phyloP scores from a whole-genome alignment of 2,797 vertebrate genomes.

The Prionace glauca region DNA sequence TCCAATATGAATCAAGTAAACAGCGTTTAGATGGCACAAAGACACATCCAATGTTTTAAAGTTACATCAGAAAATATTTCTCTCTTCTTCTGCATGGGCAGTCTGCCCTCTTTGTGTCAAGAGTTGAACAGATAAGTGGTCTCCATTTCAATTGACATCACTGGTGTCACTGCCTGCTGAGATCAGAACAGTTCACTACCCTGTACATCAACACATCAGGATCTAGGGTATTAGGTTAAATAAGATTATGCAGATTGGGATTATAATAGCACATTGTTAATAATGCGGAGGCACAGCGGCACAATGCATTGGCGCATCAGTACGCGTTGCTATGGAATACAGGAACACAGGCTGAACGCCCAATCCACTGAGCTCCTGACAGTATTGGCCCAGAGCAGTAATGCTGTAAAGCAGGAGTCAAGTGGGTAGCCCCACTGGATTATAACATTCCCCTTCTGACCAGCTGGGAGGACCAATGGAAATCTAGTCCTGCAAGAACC shows the following conservation, averaged over 20 bases:
- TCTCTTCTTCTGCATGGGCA: not conserved
- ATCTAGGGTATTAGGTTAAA: not conserved
- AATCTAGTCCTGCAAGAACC: not conserved
- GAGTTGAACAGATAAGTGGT: not conserved
- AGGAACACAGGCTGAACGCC: not conserved
- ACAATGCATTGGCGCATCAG: not conserved
- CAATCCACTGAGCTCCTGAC: not conserved
- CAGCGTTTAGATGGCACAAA: not conserved
- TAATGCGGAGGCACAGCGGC: not conserved
- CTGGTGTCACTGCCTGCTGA: not conserved
- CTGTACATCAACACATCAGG: not conserved
- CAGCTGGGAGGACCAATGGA: not conserved
- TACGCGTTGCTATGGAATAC: not conserved
- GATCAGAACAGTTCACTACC: not conserved
- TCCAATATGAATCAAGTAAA: not conserved
- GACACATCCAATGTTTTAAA: not conserved
- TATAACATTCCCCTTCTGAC: no score
- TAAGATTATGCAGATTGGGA: not conserved
- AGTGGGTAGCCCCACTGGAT: not conserved
- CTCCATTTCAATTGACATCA: not conserved
- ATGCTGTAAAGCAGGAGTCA: not conserved
- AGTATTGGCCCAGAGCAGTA: not conserved
- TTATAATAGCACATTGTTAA: not conserved
- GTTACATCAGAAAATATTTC: not conserved
- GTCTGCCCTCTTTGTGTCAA: not conserved